Evolutionary conservation across 2,797 vertebrate genomes (phyloP), one percentile per base, ranked within the genome.

Genomic region (Gephyroberyx darwinii): DNA sequence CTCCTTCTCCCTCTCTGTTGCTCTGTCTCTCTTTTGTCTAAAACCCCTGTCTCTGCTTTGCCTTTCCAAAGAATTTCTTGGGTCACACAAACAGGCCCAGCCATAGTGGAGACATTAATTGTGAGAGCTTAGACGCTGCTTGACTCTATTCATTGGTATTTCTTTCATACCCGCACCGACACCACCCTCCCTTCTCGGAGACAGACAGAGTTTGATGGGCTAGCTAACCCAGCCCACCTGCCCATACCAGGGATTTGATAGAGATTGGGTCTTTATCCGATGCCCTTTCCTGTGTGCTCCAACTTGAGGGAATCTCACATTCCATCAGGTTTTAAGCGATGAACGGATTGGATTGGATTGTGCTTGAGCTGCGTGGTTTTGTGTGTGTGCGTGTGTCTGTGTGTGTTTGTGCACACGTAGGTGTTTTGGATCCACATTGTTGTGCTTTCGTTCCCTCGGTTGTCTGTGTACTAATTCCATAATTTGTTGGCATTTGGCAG

Each of bases 171-270:
- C 26, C 19, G 43, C 55, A 51, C 54, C 35, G 31, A 62, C 59
- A 58, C 16, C 37, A 5, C 62, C 63, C 20, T 47, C 45, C 33
- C 30, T 9, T 47, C 35, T 65, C 55, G 22, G 61, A 68, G 26
- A n/a, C 8, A 33, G 53, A 50, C 41, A 45, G 26, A 30, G 41
- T 77, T 53, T 57, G 75, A 75, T 48, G 52, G 47, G 16, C 2
- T n/a, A 14, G 20, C 65, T n/a, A 64, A 54, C 61, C 4, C 5
- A 52, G 53, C n/a, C 58, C 62, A 57, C n/a, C 30, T 10, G 77
- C 65, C 75, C 19, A 68, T 59, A 65, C 69, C 10, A 58, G 31
- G 68, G 82, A 82, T 85, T 81, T 81, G 81, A 74, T 69, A 43
- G 43, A 65, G 50, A 60, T 74, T 69, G 60, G 69, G 75, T 61